A percentile compares a stretch with the other conserved stretches of the same genome.
These are phyloP conservation scores for Agrotis segetum DNA, from an alignment of 2,888 invertebrate species.

Conservation along the genomic window DNA sequence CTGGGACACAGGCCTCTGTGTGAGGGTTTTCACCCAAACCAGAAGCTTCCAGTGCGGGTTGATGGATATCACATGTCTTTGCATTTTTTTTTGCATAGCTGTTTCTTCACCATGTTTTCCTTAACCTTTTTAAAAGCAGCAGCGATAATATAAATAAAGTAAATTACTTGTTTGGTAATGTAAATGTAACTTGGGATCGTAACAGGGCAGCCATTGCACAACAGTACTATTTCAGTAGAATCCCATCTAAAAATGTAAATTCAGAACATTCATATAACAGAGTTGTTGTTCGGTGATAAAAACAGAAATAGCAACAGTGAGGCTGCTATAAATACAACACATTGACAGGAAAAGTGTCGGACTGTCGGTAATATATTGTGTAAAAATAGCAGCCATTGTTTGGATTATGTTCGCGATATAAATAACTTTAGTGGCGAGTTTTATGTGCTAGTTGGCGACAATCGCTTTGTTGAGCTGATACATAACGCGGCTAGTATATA, in stretches of 20 bases:
- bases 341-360: constrained; percentile 58
- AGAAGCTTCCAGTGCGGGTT: not conserved
- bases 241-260: constrained; percentile 33
- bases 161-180: not conserved
- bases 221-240: constrained; percentile 1
- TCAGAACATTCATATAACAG: constrained; percentile 1
- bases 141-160: not conserved
- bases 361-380: constrained; percentile 35
- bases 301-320: constrained; percentile 48
- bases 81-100: too few species aligned
- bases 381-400: constrained; percentile 62
- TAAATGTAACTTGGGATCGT: not conserved
- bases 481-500: not conserved
- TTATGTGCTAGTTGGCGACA: constrained; percentile 56
- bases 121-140: too few species aligned
- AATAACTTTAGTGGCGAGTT: constrained; percentile 57
- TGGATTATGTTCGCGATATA: constrained; percentile 59
- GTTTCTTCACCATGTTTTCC: not conserved
- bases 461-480: constrained; percentile 37
- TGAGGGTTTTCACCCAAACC: not conserved
- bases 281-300: constrained; percentile 55
- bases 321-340: constrained; percentile 51
- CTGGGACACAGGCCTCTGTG: not conserved
- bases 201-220: not conserved
- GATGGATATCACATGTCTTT: not conserved